Base-by-base conservation (phyloP, 2,797 vertebrate genomes). In the Chloroceryle amazona region DNA sequence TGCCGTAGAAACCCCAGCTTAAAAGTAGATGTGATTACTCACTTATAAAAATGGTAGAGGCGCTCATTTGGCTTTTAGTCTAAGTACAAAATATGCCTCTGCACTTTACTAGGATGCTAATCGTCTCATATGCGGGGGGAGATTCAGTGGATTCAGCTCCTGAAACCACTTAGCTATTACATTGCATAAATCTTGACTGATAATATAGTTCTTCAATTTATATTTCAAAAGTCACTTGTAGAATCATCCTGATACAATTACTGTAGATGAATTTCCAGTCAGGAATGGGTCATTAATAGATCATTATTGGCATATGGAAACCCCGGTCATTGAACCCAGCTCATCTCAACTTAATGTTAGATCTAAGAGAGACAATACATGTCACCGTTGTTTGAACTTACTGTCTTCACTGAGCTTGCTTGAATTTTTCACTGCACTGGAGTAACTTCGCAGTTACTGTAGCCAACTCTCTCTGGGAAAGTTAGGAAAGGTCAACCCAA, bases 141-240 rank as follows among this genome's bases (percentile, higher is more conserved):
- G 18, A 85, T 80, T 91, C 79, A 62, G 72, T 44, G 65, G 46
- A 81, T 92, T 93, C 61, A 63, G n/a, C 67, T 87, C 11, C 52
- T 92, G 78, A 92, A 95, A 78, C 67, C 74, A 72, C 37, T 93
- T 87, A 87, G 67, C 55, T 85, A 13, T 92, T 84, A 58, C 17
- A 13, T 51, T 87, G 37, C 68, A 68, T 95, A 88, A 92, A 93
- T 96, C 76, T 81, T 17, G 37, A 47, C 41, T 0, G 5, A 63
- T 92, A 89, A 85, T 54, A 74, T 10, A 57, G 68, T 89, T 93
- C 86, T 96, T 60, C 84, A 91, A 89, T 95, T 91, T 89, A 58
- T 65, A 72, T 93, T 95, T 94, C 58, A 78, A 55, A 96, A 94
- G 57, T 76, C 63, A 76, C 52, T 95, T 60, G 55, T 63, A 68